A percentile compares a stretch with the other conserved stretches of the same genome.
phyloP scores from a whole-genome alignment of 2,113 vertebrate species.

The Grammomys dolichurus region DNA sequence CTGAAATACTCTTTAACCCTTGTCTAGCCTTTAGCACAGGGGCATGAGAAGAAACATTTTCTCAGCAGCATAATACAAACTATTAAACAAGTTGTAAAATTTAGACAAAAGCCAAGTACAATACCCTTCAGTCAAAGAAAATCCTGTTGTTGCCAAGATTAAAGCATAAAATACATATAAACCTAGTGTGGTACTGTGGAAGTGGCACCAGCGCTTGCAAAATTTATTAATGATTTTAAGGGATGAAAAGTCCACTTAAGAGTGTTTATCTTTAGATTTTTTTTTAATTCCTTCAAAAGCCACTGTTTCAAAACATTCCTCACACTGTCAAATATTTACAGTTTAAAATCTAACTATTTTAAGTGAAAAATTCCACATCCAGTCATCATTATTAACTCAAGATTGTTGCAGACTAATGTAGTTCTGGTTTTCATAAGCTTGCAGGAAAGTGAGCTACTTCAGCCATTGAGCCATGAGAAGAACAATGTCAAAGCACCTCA shows the following conservation, averaged over 20 bases:
- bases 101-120: conserved; percentile 3
- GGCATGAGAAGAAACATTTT: neutral
- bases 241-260: neutral
- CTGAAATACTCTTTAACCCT: neutral
- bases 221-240: conserved; percentile 17
- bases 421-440: neutral
- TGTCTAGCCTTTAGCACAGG: neutral
- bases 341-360: conserved; percentile 34
- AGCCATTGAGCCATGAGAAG: neutral
- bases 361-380: neutral
- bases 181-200: neutral
- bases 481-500: neutral
- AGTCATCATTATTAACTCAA: neutral
- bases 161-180: neutral
- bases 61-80: neutral
- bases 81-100: conserved; percentile 23
- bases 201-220: neutral
- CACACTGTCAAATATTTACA: neutral
- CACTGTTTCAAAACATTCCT: neutral
- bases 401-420: neutral
- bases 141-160: neutral
- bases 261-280: neutral
- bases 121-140: neutral
- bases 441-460: conserved; percentile 2
- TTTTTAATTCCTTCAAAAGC: neutral